phyloP scores from a whole-genome alignment of 2,888 invertebrate species.

The Cataglyphis altisquamis region DNA sequence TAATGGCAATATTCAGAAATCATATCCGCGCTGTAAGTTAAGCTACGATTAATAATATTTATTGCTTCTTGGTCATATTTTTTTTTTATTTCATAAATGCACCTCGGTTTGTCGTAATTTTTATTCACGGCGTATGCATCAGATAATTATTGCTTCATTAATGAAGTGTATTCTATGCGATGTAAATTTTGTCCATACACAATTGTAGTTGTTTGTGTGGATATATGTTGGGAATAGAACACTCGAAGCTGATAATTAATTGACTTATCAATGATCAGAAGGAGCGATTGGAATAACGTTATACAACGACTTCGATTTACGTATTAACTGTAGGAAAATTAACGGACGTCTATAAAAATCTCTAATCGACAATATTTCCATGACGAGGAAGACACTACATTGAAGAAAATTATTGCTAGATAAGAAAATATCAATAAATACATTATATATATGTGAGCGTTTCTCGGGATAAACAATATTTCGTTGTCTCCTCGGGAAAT shows the following conservation, averaged over 20 bases:
- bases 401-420: constrained; percentile 14
- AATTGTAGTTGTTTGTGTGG: background rate
- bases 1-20: constrained; percentile 5
- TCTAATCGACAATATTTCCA: background rate
- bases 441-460: background rate
- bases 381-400: constrained; percentile 14
- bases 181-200: background rate
- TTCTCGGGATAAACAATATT: background rate
- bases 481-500: constrained; percentile 16
- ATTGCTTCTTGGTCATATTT: background rate
- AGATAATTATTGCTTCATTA: constrained; percentile 7
- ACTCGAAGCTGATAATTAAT: background rate
- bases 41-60: background rate
- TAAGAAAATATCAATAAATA: constrained; percentile 13
- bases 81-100: constrained; percentile 8
- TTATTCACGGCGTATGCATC: background rate
- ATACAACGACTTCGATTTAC: constrained; percentile 16
- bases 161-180: constrained; percentile 5
- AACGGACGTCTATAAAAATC: background rate
- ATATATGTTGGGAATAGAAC: background rate
- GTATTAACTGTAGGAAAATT: constrained; percentile 1
- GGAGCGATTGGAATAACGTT: background rate
- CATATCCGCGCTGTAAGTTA: background rate
- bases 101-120: background rate
- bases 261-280: constrained; percentile 32